Base-by-base conservation (phyloP, 2,888 invertebrate species). In the Hesperia comma region DNA sequence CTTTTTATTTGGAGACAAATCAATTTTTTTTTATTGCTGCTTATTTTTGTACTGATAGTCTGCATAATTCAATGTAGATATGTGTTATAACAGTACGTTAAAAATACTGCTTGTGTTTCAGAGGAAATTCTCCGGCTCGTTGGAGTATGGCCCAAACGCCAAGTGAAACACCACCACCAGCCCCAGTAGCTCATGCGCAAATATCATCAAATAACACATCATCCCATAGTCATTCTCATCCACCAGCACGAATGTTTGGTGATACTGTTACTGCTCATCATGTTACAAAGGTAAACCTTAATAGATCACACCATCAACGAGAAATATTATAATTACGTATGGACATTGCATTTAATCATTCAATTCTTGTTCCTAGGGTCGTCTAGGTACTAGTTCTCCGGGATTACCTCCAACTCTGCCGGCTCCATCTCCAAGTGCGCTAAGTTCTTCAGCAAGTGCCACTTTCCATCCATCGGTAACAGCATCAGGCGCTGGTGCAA, bases 351-450 rank as follows among this genome's bases (percentile, higher is more conserved):
- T 51, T 1, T 6, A 6, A 53, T 10, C 10, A 12, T 1, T 32
- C 26, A 26, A 3, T 53, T 32, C 26, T 53, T 19, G 6, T 6
- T 53, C 33, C 14, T 74, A 92, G 92, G 92, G 90, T 74, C 92
- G 92, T 53, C 84, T 92, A 43, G 89, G 89, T 67, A 89, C 73
- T 54, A 86, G 87, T 32, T 91, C 95, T 68, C 94, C 94, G 12
- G 95, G 95, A 12, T 94, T 96, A n/a, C 96, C 96, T 1, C 96
- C 96, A 32, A 95, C 95, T 32, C 83, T 95, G 51, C 96, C 96
- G 14, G 96, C 96, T 0, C 96, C 96, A 0, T 95, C 95, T 33
- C 96, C 96, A 15, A 94, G 94, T 73, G 94, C 94, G 64, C 82
- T 93, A 26, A 90, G 94, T 74, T 93, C 95, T 53, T 94, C 95